Conservation (phyloP, 92 coral and sea anemone genomes). For the Porites divaricata region DNA sequence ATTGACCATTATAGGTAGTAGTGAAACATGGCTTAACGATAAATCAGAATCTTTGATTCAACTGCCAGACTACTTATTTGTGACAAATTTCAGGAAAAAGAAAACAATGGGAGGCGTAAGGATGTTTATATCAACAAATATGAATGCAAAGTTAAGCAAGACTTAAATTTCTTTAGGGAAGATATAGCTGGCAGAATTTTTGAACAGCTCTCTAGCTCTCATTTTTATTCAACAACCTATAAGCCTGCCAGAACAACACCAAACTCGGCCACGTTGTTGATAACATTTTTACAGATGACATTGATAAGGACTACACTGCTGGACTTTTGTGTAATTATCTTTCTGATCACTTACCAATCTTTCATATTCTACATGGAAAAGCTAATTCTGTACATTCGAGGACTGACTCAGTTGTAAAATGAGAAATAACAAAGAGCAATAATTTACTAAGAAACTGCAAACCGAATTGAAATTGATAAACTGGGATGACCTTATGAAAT, state of each 20-base stretch:
- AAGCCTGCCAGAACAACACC: not conserved
- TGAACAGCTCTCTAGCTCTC: not conserved
- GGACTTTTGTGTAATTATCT: not conserved
- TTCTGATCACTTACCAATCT: not conserved
- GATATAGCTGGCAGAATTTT: not conserved
- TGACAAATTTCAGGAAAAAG: not conserved
- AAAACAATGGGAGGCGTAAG: not conserved
- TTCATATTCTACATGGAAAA: not conserved
- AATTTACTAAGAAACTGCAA: not conserved
- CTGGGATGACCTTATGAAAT: not conserved
- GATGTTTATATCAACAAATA: not conserved
- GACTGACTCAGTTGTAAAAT: not conserved
- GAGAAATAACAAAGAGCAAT: not conserved
- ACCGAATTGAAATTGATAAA: not conserved
- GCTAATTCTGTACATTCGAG: not conserved
- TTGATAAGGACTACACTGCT: not conserved
- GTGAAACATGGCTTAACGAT: slow-evolving; percentile 1
- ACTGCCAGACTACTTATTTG: not conserved
- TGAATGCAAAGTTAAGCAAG: not conserved
- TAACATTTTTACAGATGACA: not conserved
- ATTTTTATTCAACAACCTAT: not conserved
- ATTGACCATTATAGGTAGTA: not conserved
- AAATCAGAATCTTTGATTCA: not conserved
- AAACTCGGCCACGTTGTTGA: not conserved
- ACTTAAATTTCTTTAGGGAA: not conserved